phyloP scores from a whole-genome alignment of 2,113 vertebrate species.

The Charina bottae region DNA sequence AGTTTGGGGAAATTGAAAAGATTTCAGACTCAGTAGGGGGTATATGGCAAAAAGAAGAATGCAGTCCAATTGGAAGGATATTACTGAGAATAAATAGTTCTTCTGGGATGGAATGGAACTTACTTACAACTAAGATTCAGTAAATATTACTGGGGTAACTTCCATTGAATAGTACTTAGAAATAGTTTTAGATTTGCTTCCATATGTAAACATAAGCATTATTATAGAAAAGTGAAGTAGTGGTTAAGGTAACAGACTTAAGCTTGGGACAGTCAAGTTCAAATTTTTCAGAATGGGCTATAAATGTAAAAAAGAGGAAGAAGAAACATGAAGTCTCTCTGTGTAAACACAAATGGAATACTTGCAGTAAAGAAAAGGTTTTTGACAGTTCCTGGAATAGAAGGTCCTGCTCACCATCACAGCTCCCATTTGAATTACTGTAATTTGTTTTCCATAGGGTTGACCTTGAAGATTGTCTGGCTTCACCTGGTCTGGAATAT shows the following conservation, averaged over 20 bases:
- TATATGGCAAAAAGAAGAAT: neutral
- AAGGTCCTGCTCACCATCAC: too few species aligned
- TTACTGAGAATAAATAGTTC: neutral
- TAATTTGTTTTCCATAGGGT: too few species aligned
- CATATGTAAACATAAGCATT: neutral
- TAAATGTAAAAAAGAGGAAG: too few species aligned
- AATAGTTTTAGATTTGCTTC: neutral
- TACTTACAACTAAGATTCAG: neutral
- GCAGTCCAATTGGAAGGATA: neutral
- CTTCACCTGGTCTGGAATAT: too few species aligned
- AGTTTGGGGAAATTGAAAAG: neutral
- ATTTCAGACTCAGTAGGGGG: neutral
- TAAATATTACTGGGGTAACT: neutral
- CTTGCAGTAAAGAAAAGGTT: slow-evolving; percentile 5
- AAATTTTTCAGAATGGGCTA: too few species aligned
- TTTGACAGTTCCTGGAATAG: too few species aligned
- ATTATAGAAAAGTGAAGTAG: neutral
- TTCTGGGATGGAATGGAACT: neutral
- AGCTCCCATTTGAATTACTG: too few species aligned
- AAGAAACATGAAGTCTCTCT: too few species aligned
- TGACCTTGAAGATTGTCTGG: too few species aligned
- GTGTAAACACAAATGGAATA: neutral
- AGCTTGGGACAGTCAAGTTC: too few species aligned
- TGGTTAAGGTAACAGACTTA: too few species aligned
- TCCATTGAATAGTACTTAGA: neutral